Conservation (phyloP, 2,888 invertebrate genomes). For the Eupithecia centaureata region DNA sequence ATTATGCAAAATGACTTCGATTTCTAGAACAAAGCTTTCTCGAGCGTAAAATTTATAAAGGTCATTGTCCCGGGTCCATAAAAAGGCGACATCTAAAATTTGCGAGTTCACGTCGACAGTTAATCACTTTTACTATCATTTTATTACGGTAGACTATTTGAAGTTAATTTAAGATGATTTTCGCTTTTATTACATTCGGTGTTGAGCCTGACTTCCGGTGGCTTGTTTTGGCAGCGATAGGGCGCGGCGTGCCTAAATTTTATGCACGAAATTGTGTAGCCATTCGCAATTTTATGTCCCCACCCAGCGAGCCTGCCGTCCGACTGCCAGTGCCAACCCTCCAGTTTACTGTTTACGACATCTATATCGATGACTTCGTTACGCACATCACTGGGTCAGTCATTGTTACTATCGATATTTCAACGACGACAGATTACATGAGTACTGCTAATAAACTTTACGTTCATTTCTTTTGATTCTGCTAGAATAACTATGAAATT, state of each 20-base stretch:
- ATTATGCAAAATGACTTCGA: conserved; percentile 16
- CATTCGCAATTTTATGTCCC: conserved; percentile 32
- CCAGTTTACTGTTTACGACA: conserved; percentile 28
- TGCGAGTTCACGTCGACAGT: conserved; percentile 36
- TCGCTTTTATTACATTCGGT: conserved; percentile 39
- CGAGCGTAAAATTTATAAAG: conserved; percentile 10
- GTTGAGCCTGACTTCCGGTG: conserved; percentile 38
- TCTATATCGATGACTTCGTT: conserved; percentile 13
- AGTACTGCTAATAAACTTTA: conserved; percentile 4
- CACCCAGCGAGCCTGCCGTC: conserved; percentile 15
- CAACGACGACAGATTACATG: too few species aligned
- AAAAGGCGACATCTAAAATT: conserved; percentile 30
- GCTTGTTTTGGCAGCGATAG: conserved; percentile 26
- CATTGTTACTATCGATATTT: conserved; percentile 17
- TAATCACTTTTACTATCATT: conserved; percentile 43
- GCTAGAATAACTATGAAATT: conserved; percentile 8
- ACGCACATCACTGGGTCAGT: conserved; percentile 13
- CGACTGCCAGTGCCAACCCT: conserved; percentile 17
- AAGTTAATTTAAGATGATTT: conserved; percentile 39
- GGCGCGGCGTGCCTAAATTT: conserved; percentile 24
- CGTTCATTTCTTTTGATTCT: conserved; percentile 11
- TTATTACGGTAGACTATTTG: conserved; percentile 36
- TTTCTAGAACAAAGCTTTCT: conserved; percentile 12
- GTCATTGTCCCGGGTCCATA: conserved; percentile 17
- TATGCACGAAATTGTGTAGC: conserved; percentile 25